Evolutionary conservation across 2,888 invertebrate genomes (phyloP).

Genomic region (Oligia latruncula): DNA sequence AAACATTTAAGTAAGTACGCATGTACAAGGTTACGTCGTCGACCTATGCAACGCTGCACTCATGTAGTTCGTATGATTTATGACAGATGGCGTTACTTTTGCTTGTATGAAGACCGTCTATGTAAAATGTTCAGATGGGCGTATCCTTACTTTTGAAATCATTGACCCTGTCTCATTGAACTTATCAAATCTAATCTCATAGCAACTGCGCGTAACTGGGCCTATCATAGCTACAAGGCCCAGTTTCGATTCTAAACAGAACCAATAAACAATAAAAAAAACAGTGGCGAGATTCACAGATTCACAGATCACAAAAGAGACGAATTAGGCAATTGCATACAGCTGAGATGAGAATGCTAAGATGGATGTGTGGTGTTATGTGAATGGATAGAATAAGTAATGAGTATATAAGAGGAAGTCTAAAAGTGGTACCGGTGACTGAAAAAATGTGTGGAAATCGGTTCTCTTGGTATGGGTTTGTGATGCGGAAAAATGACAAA

Average conservation of each 20-base stretch:
- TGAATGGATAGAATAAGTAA: background rate
- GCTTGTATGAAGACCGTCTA: too few relatives aligned
- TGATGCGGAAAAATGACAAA: background rate
- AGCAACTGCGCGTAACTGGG: too few relatives aligned
- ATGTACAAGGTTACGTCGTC: too few relatives aligned
- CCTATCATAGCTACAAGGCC: too few relatives aligned
- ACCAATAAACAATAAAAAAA: background rate
- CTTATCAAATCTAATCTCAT: background rate
- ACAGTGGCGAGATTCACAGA: background rate
- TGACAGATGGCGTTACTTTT: too few relatives aligned
- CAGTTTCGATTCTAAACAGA: background rate
- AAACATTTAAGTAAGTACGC: too few relatives aligned
- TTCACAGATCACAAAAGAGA: too few relatives aligned
- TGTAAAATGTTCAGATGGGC: too few relatives aligned
- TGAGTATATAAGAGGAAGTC: background rate
- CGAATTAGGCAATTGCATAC: background rate
- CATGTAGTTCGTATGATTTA: too few relatives aligned
- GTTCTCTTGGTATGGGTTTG: background rate
- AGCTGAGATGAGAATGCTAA: background rate
- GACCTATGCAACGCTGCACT: too few relatives aligned
- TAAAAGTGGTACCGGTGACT: background rate
- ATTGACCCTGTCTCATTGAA: too few relatives aligned
- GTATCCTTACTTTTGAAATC: too few relatives aligned
- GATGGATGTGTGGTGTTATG: background rate
- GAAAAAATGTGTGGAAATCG: background rate